Evolutionary conservation across 1,140 invertebrate species (phyloP).

Genomic region (Sitophilus oryzae): DNA sequence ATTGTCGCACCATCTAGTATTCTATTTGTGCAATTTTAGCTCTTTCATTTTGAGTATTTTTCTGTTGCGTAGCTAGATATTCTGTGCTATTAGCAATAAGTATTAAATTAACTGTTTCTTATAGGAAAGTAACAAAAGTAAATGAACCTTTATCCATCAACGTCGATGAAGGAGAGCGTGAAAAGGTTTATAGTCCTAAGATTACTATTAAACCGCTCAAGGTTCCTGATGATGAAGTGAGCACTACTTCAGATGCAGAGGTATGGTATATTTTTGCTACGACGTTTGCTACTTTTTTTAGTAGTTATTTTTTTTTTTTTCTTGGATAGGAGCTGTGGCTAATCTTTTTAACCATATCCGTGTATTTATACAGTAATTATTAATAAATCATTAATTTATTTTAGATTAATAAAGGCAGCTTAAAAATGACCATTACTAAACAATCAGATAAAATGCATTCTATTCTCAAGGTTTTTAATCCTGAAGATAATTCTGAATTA

Average conservation of each 20-base stretch:
- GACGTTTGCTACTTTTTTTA: no score
- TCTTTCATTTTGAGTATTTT: no score
- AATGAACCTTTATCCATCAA: slow-evolving; percentile 28
- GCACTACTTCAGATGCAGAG: slow-evolving; percentile 23
- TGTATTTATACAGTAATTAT: no score
- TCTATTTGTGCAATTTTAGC: no score
- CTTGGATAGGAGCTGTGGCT: no score
- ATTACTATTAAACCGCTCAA: slow-evolving; percentile 41
- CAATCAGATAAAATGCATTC: slow-evolving; percentile 40
- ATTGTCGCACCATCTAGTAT: no score
- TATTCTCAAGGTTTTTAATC: slow-evolving; percentile 39
- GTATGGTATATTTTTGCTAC: no score
- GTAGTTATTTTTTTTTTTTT: no score
- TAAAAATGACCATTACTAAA: slow-evolving; percentile 43
- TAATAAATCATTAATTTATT: not conserved
- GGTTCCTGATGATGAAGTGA: slow-evolving; percentile 30
- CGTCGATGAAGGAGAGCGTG: slow-evolving; percentile 28
- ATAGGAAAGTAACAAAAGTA: slow-evolving; percentile 10
- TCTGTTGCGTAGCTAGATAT: no score
- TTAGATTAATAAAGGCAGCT: slow-evolving; percentile 27
- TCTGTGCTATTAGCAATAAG: slow-evolving; percentile 2
- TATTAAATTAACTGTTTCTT: not conserved
- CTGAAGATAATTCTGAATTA: slow-evolving; percentile 24
- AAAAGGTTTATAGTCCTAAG: slow-evolving; percentile 37
- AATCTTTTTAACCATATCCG: no score